These are phyloP conservation scores for Pseudoatta argentina DNA, from an alignment of 1,140 invertebrate genomes.

Conservation along the genomic window DNA sequence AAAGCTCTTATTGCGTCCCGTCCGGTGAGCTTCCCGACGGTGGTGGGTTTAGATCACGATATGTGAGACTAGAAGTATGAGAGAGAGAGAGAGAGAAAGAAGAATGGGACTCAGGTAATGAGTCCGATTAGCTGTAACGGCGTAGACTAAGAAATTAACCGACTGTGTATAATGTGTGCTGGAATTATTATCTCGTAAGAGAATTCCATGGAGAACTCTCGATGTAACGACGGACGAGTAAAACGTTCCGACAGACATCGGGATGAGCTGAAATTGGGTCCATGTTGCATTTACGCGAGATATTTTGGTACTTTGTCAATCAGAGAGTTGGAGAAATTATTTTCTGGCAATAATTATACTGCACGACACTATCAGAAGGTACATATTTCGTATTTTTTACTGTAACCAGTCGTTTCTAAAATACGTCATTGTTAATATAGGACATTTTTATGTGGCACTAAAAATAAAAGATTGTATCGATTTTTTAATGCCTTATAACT, in stretches of 20 bases:
- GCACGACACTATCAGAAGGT: neutral
- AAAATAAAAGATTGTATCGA: neutral
- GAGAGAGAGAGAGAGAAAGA: conserved; percentile 3
- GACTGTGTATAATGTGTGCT: conserved; percentile 66
- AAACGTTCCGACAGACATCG: neutral
- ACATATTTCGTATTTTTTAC: neutral
- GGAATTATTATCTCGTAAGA: conserved; percentile 51
- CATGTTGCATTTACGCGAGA: conserved; percentile 59
- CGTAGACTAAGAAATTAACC: conserved; percentile 66
- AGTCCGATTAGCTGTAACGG: conserved; percentile 65
- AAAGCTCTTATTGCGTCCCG: conserved; percentile 74
- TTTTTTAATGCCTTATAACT: neutral
- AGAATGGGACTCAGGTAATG: conserved; percentile 42
- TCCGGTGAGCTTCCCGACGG: conserved; percentile 62
- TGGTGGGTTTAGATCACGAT: conserved; percentile 70
- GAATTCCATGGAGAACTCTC: neutral
- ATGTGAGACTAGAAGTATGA: conserved; percentile 60
- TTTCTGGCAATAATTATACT: conserved; percentile 27
- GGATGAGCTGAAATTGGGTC: conserved; percentile 64
- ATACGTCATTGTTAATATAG: neutral
- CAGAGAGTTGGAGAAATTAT: conserved; percentile 6
- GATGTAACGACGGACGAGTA: conserved; percentile 23
- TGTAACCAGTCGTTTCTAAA: neutral
- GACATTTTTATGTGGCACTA: neutral
- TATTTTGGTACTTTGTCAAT: conserved; percentile 29